Conservation (phyloP, 64 coral and sea anemone genomes). For the Orbicella faveolata region DNA sequence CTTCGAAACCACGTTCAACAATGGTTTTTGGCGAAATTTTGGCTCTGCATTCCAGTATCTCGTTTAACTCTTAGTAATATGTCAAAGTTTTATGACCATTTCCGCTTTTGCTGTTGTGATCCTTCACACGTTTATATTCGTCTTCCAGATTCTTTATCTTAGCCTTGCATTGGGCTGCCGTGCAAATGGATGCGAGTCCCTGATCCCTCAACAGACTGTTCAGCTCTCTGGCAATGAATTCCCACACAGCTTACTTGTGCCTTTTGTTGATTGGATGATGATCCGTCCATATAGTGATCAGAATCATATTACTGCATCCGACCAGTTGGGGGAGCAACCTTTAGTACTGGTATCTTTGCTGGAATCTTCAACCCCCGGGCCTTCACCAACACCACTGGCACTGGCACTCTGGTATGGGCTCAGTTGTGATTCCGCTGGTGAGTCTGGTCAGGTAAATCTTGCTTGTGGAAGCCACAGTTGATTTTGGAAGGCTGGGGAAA, state of each 20-base stretch:
- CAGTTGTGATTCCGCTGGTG: not conserved
- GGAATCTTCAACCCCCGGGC: not conserved
- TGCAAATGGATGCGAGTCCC: slow-evolving; percentile 7
- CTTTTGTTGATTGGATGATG: slow-evolving; percentile 13
- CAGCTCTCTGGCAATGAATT: not conserved
- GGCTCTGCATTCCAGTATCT: slow-evolving; percentile 3
- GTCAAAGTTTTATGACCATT: slow-evolving; percentile 27
- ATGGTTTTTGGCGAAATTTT: not conserved
- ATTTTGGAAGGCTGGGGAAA: not conserved
- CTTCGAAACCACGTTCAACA: not conserved
- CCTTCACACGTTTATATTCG: slow-evolving; percentile 44
- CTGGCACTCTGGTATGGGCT: not conserved
- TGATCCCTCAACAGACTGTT: not conserved
- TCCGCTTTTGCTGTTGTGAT: slow-evolving; percentile 36
- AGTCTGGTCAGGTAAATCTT: not conserved
- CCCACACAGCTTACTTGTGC: not conserved
- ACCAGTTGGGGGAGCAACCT: too few species aligned
- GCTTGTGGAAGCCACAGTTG: slow-evolving; percentile 21
- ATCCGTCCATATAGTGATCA: slow-evolving; percentile 21
- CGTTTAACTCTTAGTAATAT: slow-evolving; percentile 36
- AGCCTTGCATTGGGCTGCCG: slow-evolving; percentile 29
- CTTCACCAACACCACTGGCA: not conserved
- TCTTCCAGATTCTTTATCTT: slow-evolving; percentile 52
- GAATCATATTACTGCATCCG: not conserved
- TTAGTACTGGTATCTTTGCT: too few species aligned